Evolutionary conservation across 1,140 invertebrate species (phyloP).

Genomic region (Pseudomyrmex dendroicus): DNA sequence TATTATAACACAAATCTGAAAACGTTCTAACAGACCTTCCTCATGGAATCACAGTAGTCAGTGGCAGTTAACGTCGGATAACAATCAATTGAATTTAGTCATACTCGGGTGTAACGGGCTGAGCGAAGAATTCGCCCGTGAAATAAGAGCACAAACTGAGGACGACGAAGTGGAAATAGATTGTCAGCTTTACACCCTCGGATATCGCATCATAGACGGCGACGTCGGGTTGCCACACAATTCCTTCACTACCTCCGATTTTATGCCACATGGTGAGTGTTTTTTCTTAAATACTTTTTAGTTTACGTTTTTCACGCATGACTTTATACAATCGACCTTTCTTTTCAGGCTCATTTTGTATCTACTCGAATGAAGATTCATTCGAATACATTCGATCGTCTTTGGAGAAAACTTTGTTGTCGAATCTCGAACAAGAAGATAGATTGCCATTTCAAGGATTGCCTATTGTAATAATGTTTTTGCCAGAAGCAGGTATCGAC

Average conservation of each 20-base stretch:
- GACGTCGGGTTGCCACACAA: constrained; percentile 93
- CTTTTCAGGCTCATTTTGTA: constrained; percentile 91
- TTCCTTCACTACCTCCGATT: constrained; percentile 91
- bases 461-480: constrained; percentile 95
- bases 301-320: not conserved
- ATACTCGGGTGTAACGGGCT: constrained; percentile 92
- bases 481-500: constrained; percentile 93
- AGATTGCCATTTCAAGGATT: constrained; percentile 94
- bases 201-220: constrained; percentile 94
- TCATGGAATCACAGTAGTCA: constrained; percentile 90
- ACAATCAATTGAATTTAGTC: constrained; percentile 90
- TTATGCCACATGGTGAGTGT: constrained; percentile 89
- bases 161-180: constrained; percentile 95
- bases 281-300: not conserved
- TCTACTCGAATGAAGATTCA: constrained; percentile 96
- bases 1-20: constrained; percentile 34
- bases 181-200: constrained; percentile 92
- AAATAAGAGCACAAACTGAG: constrained; percentile 90
- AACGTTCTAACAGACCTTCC: constrained; percentile 85
- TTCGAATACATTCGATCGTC: constrained; percentile 97
- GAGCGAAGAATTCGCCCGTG: constrained; percentile 91
- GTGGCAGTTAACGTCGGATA: constrained; percentile 88
- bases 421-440: constrained; percentile 96
- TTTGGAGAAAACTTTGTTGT: constrained; percentile 95
- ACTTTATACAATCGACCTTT: not conserved